These are phyloP conservation scores for Delichon dasypus DNA, from an alignment of 2,797 vertebrate species.

Conservation along the genomic window DNA sequence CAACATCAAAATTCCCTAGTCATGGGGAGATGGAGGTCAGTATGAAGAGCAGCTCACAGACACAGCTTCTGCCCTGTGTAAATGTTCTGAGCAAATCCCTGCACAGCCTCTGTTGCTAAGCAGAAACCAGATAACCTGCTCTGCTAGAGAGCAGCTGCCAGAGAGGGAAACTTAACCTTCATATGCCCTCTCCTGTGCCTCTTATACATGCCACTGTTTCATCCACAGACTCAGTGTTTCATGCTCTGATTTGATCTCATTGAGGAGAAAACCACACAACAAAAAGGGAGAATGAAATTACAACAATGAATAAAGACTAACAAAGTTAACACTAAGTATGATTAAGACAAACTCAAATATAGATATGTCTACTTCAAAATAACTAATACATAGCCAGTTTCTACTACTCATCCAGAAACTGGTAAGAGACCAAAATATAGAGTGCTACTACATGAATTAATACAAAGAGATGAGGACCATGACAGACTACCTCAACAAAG, in stretches of 20 bases:
- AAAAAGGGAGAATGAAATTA: neutral
- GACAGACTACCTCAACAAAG: neutral
- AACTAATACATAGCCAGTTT: neutral
- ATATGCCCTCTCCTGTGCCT: neutral
- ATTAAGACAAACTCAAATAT: neutral
- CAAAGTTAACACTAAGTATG: neutral
- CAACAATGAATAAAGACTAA: neutral
- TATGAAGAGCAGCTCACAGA: neutral
- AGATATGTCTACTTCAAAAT: neutral
- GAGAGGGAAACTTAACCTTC: neutral
- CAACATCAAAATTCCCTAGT: neutral
- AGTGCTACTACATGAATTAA: neutral
- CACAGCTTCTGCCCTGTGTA: neutral
- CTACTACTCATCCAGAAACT: neutral
- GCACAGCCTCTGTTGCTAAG: neutral
- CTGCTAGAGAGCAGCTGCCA: neutral
- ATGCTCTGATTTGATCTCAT: neutral
- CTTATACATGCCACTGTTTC: neutral
- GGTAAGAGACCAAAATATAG: neutral
- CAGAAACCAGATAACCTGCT: slow-evolving; percentile 32
- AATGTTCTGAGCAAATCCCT: neutral
- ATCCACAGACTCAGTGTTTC: neutral
- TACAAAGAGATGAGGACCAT: neutral
- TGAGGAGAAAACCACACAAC: neutral
- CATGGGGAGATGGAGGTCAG: neutral